Evolutionary conservation across 2,113 vertebrate genomes (phyloP).

Genomic region (Ibidorhyncha struthersii): DNA sequence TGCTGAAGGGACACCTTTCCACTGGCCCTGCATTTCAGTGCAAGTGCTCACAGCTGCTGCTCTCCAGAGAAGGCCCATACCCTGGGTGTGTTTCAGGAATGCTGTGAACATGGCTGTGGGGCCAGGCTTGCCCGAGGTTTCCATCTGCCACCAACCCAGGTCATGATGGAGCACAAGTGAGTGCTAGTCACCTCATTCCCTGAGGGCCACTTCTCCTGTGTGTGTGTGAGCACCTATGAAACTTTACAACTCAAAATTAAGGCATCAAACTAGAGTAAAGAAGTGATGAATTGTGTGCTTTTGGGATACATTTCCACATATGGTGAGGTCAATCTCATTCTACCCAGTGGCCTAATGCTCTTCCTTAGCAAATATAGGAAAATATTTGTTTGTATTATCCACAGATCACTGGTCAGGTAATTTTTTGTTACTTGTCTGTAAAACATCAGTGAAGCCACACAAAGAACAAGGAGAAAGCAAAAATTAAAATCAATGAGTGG

Average conservation of each 20-base stretch:
- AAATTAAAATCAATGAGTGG: not conserved
- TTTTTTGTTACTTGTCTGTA: not conserved
- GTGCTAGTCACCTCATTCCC: not conserved
- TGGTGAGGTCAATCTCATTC: accelerated
- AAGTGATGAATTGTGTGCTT: not conserved
- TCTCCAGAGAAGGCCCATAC: not conserved
- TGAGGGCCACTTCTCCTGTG: not conserved
- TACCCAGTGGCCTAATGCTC: not conserved
- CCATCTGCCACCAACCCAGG: not conserved
- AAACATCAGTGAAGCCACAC: not conserved
- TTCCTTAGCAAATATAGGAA: not conserved
- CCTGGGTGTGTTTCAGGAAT: not conserved
- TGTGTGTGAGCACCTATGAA: accelerated
- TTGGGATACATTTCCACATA: not conserved
- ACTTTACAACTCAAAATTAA: not conserved
- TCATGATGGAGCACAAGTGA: accelerated
- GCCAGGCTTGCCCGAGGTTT: accelerated
- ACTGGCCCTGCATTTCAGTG: not conserved
- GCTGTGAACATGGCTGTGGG: not conserved
- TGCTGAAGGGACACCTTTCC: not conserved
- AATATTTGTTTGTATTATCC: not conserved
- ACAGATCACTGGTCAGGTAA: not conserved
- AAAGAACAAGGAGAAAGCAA: not conserved
- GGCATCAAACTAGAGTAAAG: not conserved
- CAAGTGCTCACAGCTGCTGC: not conserved